Base-by-base conservation (phyloP, 1,140 invertebrate genomes). In the Pogonus chalceus region DNA sequence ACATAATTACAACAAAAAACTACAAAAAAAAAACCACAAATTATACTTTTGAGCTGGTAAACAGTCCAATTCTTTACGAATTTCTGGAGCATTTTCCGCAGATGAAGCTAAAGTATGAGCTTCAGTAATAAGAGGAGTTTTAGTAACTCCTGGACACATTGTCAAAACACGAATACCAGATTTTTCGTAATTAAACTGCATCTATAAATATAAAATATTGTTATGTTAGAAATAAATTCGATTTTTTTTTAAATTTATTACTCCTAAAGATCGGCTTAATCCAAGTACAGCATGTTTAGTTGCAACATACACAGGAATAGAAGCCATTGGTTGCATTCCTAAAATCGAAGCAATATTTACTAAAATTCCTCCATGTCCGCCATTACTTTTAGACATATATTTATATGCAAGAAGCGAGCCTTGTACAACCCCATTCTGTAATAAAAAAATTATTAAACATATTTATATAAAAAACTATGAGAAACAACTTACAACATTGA, bases 201-300 rank as follows among this genome's bases (percentile, higher is more conserved):
- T 50, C 37, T 43, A 18, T 43, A 9, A 43, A 43, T 31, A 14
- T 31, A 31, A 7, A 31, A 31, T 31, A 7, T 7, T 31, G 18
- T 43, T 12, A 43, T 10, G n/a, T 12, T 43, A 43, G 37, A 9
- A 43, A 43, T 43, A 43, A 31, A 31, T 43, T 10, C 37, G 18
- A 43, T 12, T n/a, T n/a, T n/a, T n/a, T n/a, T n/a, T n/a, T n/a
- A 51, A 3, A 10, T n/a, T n/a, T n/a, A n/a, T 43, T 18, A 43
- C 37, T 20, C 64, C 69, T 12, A 70, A 64, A 18, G 73, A 72
- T 51, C 71, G 65, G 2, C 70, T 75, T 21, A 73, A 62, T 26
- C 72, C 74, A 24, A 77, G 56, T 2, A 75, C 65, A 1, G 70
- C 71, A 57, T 73, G 69, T 55, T 75, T 76, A 0, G 72, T 70